Evolutionary conservation across 1,140 invertebrate genomes (phyloP).

Genomic region (Calliphora vicina): DNA sequence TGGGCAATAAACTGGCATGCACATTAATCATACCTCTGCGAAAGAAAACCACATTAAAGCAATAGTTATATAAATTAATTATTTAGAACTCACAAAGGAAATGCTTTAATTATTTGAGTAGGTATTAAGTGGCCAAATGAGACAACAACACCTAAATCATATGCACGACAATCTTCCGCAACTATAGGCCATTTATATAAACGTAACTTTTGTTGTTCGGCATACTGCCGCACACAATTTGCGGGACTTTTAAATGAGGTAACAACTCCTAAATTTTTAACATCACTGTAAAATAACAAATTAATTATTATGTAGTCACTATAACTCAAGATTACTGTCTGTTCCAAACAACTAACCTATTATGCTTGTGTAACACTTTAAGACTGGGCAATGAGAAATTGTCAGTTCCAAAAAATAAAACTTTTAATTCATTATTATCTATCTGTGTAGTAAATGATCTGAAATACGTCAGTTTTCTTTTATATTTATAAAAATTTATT

Average conservation of each 20-base stretch:
- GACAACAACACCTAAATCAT: conserved; percentile 74
- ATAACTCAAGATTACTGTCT: background rate
- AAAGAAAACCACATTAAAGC: conserved; percentile 41
- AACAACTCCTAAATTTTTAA: conserved; percentile 66
- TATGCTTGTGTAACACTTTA: conserved; percentile 60
- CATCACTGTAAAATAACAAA: background rate
- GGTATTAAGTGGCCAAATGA: conserved; percentile 79
- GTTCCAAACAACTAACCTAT: background rate
- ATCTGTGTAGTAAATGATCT: background rate
- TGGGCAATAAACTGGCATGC: conserved; percentile 89
- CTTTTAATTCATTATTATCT: conserved; percentile 61
- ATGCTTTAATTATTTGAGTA: conserved; percentile 68
- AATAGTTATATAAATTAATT: background rate
- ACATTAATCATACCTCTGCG: conserved; percentile 90
- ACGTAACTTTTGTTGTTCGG: conserved; percentile 63
- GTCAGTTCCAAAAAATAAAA: conserved; percentile 77
- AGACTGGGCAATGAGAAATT: conserved; percentile 73
- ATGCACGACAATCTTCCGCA: conserved; percentile 57
- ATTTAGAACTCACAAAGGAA: conserved; percentile 68
- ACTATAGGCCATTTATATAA: conserved; percentile 69
- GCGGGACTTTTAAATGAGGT: conserved; percentile 65
- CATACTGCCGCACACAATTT: conserved; percentile 65
- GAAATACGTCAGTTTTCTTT: conserved; percentile 22
- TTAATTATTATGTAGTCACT: background rate
- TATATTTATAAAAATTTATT: conserved; percentile 41